Percentiles rank a stretch among this genome's conserved stretches.
phyloP scores from a whole-genome alignment of 2,888 invertebrate species.

The Stenodera caucasica region DNA sequence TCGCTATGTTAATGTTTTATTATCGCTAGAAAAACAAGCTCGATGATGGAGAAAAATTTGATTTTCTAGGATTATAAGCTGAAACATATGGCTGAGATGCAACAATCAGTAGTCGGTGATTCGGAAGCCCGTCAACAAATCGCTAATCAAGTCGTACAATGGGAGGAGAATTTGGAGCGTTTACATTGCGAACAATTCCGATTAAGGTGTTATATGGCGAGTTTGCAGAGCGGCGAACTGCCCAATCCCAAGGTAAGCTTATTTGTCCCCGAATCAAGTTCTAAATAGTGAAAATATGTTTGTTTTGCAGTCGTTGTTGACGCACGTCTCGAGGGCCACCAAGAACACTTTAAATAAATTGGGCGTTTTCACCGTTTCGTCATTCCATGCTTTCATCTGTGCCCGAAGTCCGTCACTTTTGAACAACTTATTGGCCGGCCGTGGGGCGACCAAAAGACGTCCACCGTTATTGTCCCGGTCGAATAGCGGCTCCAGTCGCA shows the following conservation, averaged over 20 bases:
- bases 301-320: slow-evolving; percentile 81
- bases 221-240: slow-evolving; percentile 91
- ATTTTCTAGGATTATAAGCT: slow-evolving; percentile 85
- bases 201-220: slow-evolving; percentile 95
- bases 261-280: background rate
- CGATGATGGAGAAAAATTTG: no score
- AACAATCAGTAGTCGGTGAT: slow-evolving; percentile 94
- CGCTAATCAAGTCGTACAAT: slow-evolving; percentile 89
- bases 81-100: slow-evolving; percentile 98
- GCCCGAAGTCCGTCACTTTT: slow-evolving; percentile 91
- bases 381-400: slow-evolving; percentile 97
- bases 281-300: slow-evolving; percentile 4
- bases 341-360: slow-evolving; percentile 93
- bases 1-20: slow-evolving; percentile 33
- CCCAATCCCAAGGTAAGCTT: slow-evolving; percentile 92
- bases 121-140: slow-evolving; percentile 90
- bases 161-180: slow-evolving; percentile 96
- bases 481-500: slow-evolving; percentile 83
- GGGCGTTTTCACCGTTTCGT: slow-evolving; percentile 96
- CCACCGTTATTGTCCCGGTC: slow-evolving; percentile 89
- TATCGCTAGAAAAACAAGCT: no score
- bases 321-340: slow-evolving; percentile 92
- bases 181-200: slow-evolving; percentile 97
- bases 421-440: slow-evolving; percentile 87
- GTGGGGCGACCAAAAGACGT: slow-evolving; percentile 87